Base-by-base conservation (phyloP, 2,888 invertebrate genomes). In the Conus canariensis region DNA sequence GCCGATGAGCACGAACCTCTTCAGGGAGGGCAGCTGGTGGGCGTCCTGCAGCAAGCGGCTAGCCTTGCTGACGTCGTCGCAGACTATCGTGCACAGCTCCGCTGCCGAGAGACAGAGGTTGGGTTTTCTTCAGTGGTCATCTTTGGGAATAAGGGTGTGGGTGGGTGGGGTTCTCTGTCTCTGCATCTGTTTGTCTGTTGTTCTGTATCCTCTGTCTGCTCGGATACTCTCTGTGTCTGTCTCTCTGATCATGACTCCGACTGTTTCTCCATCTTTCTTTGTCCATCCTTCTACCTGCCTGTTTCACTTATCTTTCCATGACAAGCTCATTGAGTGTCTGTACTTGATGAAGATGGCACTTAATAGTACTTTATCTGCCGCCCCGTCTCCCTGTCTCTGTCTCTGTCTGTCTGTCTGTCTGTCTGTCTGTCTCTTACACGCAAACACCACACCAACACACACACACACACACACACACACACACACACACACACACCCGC, bases 61-160 rank as follows among this genome's bases (percentile, higher is more conserved):
- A 91, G 98, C 98, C 97, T 99, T 99, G 94, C 97, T 97, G 96
- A 98, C 98, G 94, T 98, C 98, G 96, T 99, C 99, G 95, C 98
- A 98, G 91, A 99, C 97, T 88, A 99, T 98, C 92, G 98, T 97
- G 93, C 97, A 97, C 97, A 99, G 98, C 96, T 98, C 98, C 95
- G 98, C 99, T 98, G 90, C 8, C 91, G 90, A 67, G 98, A 10
- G 25, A 45, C 67, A 64, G 82, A 25, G 82, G 5, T 22, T 83
- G 82, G n/a, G 82, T 83, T 64, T 16, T 45, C 45, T 45, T 45
- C 45, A 45, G 45, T 2, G 4, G 45, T 45, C 45, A 4, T 45
- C 45, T 45, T 45, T 45, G 45, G 45, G 64, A 16, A 10, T 64
- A 6, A 5, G 16, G 64, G 16, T 10, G 16, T 10, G 64, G 64